Evolutionary conservation across 2,888 invertebrate genomes (phyloP), one percentile per base, ranked within the genome.

Genomic region (Cerceris ruficornis): DNA sequence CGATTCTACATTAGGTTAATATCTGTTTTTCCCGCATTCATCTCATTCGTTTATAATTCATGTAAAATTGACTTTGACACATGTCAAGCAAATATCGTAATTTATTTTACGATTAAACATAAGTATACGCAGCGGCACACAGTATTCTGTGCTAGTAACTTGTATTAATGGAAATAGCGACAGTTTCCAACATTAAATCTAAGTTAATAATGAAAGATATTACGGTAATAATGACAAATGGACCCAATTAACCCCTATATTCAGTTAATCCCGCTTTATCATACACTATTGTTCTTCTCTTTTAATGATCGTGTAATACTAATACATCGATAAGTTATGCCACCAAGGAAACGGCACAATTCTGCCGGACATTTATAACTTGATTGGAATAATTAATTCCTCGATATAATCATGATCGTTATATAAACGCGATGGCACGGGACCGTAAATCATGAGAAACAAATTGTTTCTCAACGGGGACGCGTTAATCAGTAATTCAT

Each of bases 161-260:
- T 7, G 17, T 17, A 14, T 59, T 41, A 59, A 2, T 41, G n/a
- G 28, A 8, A 8, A 8, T 50, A 54, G 13, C 39, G 61, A 46
- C 58, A 50, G 61, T 72, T 58, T 46, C 52, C 60, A 76, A 75
- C 54, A 52, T 59, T 67, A 82, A 81, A 77, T 50, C 54, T 54
- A 15, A 15, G 65, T 70, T 74, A 81, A 83, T 68, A 74, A 68
- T 39, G 59, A 17, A 67, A 55, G 69, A 64, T 77, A 77, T 79
- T 77, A 73, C 69, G 76, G 71, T 71, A 77, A 79, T 83, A 83
- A 83, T 76, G 69, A 81, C 75, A 62, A 83, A 73, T 73, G 68
- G 58, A n/a, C 52, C 68, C 79, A 78, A 83, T 83, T 81, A 81
- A 83, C 60, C 70, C 54, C 41, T 46, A 54, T 52, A 28, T 14